Base-by-base conservation (phyloP, 2,113 vertebrate species). In the Thamnophis sirtalis region DNA sequence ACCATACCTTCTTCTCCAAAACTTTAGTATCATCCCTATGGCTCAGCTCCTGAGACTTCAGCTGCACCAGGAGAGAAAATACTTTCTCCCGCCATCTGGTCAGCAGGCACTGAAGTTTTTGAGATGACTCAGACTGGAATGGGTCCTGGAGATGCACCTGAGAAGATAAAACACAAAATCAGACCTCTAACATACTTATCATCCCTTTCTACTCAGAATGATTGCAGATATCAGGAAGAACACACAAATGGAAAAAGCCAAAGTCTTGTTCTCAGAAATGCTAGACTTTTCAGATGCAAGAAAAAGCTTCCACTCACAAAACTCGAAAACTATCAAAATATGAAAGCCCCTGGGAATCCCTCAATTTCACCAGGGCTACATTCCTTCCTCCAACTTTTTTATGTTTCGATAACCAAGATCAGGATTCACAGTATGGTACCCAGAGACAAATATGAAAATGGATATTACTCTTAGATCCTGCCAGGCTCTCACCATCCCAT, bases 41-140 rank as follows among this genome's bases (percentile, higher is more conserved):
- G 84, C 95, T 91, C 85, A 97, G 94, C 26, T 97, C 96, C 92
- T 97, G 97, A 10, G 96, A 92, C 91, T 96, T 97, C 7, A 97
- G 95, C 95, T 97, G 97, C 28, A 97, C 97, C 96, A 97, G 94
- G 19, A 97, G 95, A 19, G 93, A 88, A 80, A 96, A 97, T n/a
- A 97, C 97, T 90, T 97, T 97, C 91, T 97, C 96, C 55, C 97
- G 95, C 97, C 97, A 97, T 15, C 94, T 9, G 2, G 86, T 94
- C 85, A 97, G 91, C 86, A 97, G 80, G 1, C 84, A 84, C 89
- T 92, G 96, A 87, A 86, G 92, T 93, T 96, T 97, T 89, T 89
- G 68, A 63, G 91, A 87, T 3, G 93, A 90, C 88, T 96, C 95
- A 0, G 94, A 92, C 87, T 94, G 93, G 93, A 95, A 92, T 43